Percentiles rank a stretch among this genome's conserved stretches.
Conservation (phyloP, 2,113 vertebrate genomes). For the Perca flavescens region DNA sequence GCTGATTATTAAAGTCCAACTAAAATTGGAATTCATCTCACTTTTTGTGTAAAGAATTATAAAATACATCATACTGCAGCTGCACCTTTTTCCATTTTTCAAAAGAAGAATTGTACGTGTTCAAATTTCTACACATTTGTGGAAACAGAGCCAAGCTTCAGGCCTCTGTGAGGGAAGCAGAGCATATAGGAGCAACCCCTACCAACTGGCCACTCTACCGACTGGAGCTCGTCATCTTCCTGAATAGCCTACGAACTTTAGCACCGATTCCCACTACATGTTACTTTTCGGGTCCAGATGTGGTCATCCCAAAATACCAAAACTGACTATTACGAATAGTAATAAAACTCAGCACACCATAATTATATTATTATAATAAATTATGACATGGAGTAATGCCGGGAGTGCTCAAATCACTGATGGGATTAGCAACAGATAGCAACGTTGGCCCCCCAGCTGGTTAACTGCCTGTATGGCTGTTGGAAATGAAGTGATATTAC, state of each 20-base stretch:
- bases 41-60: no score
- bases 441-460: background rate
- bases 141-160: no score
- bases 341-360: background rate
- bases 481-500: slow-evolving; percentile 37
- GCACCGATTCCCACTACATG: background rate
- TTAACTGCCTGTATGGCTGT: slow-evolving; percentile 11
- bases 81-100: no score
- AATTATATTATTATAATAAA: background rate
- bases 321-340: background rate
- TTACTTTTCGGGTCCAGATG: background rate
- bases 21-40: no score
- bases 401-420: slow-evolving; percentile 19
- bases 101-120: no score
- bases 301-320: slow-evolving; percentile 1
- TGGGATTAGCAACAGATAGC: background rate
- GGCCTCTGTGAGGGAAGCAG: no score
- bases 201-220: no score
- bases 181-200: no score
- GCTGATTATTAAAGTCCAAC: no score
- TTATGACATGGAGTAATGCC: slow-evolving; percentile 13
- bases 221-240: no score
- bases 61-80: no score
- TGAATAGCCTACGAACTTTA: background rate
- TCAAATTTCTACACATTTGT: no score